Base-by-base conservation (phyloP, 2,113 vertebrate genomes). In the Syrmaticus mikado region DNA sequence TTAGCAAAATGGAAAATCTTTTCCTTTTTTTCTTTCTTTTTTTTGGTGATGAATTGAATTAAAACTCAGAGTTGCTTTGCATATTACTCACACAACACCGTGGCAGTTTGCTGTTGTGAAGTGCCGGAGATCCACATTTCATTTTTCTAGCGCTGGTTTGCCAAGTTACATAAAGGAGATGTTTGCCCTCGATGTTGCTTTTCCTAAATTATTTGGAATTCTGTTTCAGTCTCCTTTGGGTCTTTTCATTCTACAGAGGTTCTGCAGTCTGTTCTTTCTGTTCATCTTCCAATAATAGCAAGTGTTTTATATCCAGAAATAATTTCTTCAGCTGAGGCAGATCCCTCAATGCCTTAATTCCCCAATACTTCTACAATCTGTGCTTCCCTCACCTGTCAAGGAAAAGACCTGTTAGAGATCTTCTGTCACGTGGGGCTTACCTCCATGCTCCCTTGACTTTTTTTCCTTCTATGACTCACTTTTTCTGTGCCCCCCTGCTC, bases 141-240 rank as follows among this genome's bases (percentile, higher is more conserved):
- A 46, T 70, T 93, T 96, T 90, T 90, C 90, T 57, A 88, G 60
- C 18, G 6, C 46, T 90, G 50, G 32, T 43, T 30, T 90, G 93
- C 93, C 93, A 96, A 96, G 83, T 96, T 93, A 94, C 90, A 86
- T 95, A 94, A 95, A 94, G 57, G 80, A 94, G 91, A 85, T 72
- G 82, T 95, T 96, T 94, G 87, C 84, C 70, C 45, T 91, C 71
- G 66, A 0, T 74, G 80, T 92, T 90, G 62, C 90, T 96, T 93
- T 95, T 92, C 40, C 79, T 87, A 53, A 95, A 89, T 91, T 90
- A 86, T 88, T 88, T 76, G 85, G 90, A 88, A 52, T 68, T 30
- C 82, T 90, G n/a, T 93, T 95, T 96, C 80, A 79, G 82, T 82
- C 58, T 95, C 76, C 80, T 95, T 93, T 95, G 76, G 40, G 76